phyloP scores from a whole-genome alignment of 35 echinoderm and acorn worm genomes.

The Chiridota heheva region DNA sequence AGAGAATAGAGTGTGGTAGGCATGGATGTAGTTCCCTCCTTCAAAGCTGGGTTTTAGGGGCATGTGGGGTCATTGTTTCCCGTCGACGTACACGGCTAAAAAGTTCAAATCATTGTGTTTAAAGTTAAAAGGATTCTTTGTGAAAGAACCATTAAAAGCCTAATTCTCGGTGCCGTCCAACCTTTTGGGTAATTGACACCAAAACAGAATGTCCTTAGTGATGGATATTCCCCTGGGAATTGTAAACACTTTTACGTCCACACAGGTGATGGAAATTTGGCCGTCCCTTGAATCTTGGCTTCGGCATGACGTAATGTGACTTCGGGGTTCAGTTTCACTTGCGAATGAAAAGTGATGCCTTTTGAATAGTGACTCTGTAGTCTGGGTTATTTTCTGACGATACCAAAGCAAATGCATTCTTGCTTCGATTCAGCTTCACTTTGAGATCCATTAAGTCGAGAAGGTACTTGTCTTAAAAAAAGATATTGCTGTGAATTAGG shows the following conservation, averaged over 20 bases:
- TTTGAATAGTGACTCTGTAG: conserved; percentile 35
- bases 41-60: conserved; percentile 15
- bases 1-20: conserved; percentile 55
- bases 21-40: conserved; percentile 39
- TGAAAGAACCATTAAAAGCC: conserved; percentile 59
- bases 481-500: conserved; percentile 27
- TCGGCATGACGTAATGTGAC: conserved; percentile 14
- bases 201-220: conserved; percentile 50
- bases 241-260: conserved; percentile 52
- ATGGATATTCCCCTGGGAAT: conserved; percentile 51
- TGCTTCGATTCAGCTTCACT: conserved; percentile 24
- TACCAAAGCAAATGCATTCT: conserved; percentile 43
- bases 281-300: conserved; percentile 41
- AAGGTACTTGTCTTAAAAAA: no score
- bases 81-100: conserved; percentile 61
- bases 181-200: conserved; percentile 39
- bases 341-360: conserved; percentile 45
- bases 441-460: conserved; percentile 17
- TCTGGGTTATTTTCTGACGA: background rate
- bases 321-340: conserved; percentile 40
- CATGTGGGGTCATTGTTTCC: conserved; percentile 69
- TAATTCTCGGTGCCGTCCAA: conserved; percentile 47
- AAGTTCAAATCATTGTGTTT: conserved; percentile 55
- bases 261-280: conserved; percentile 56
- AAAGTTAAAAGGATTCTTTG: conserved; percentile 79